Base-by-base conservation (phyloP, 2,797 vertebrate species). In the Ciconia nigra region DNA sequence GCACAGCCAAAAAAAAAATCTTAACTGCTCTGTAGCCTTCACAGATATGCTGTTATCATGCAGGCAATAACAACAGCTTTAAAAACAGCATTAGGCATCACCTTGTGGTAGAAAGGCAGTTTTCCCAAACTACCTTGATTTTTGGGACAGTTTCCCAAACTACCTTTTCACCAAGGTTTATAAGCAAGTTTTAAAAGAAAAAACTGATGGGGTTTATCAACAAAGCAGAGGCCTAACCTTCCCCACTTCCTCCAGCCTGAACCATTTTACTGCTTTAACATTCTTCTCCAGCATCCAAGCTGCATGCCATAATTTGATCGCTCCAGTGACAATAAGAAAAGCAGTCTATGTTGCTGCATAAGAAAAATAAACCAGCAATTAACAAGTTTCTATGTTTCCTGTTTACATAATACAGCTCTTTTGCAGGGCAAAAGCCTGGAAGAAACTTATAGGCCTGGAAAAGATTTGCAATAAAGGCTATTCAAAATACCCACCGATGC, bases 351-450 rank as follows among this genome's bases (percentile, higher is more conserved):
- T 67, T 95, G 73, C 93, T 87, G 73, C 83, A 71, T 47, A 95
- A 97, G 91, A 87, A 97, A 96, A 97, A 97, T 94, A 94, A 93
- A 95, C 90, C 80, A 67, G 73, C 88, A 94, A 94, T 96, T 97
- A 96, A 92, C 92, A 96, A 95, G 96, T 97, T 95, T 81, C 94
- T 95, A 93, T 85, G 88, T 93, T 97, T 97, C 96, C 97, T 97
- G 94, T 95, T 96, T 96, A 92, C 65, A 85, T 91, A 95, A 78
- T 92, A 87, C 42, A 66, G 52, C 74, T 41, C 59, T 90, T 90
- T 94, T 1, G 4, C 55, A 74, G 59, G 73, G 74, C 67, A 93
- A 93, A 93, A 89, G 63, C 67, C 93, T 7, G 2, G 83, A 95
- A 92, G 83, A 94, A 97, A 90, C 44, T 61, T 74, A 94, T 92